A percentile compares a stretch with the other conserved stretches of the same genome.
These are phyloP conservation scores for Prosapia bicincta DNA, from an alignment of 2,888 invertebrate genomes.

Conservation along the genomic window DNA sequence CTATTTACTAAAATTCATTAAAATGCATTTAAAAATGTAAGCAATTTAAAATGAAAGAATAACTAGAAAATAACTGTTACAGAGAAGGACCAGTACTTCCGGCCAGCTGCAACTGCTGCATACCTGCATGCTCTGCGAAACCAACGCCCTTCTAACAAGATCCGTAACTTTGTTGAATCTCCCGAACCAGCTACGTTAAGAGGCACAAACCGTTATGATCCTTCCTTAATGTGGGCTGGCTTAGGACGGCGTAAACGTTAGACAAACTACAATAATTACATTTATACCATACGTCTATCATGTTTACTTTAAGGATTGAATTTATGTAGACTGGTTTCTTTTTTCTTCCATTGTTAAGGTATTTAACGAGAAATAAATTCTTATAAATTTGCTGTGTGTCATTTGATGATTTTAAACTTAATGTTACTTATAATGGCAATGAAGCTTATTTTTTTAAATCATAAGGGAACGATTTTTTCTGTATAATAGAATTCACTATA, in stretches of 20 bases:
- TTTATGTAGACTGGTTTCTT: neutral
- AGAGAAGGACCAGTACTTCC: conserved; percentile 34
- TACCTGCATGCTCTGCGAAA: conserved; percentile 48
- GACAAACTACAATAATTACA: neutral
- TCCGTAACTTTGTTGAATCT: conserved; percentile 56
- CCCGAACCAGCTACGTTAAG: conserved; percentile 55
- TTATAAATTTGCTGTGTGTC: neutral
- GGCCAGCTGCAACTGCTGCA: conserved; percentile 45
- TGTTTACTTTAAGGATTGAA: neutral
- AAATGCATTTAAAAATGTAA: too few relatives aligned
- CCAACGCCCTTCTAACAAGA: conserved; percentile 50
- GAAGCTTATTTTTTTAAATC: too few relatives aligned
- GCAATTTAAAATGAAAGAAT: too few relatives aligned
- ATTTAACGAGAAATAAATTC: neutral
- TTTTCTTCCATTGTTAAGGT: neutral
- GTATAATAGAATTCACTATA: neutral
- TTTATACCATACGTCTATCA: neutral
- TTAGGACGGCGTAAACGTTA: conserved; percentile 50
- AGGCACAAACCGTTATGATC: conserved; percentile 60
- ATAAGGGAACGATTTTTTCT: neutral
- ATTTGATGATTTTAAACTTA: neutral
- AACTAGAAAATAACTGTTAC: conserved; percentile 6
- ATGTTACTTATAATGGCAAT: too few relatives aligned
- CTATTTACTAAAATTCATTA: too few relatives aligned
- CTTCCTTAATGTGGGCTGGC: conserved; percentile 63